Evolutionary conservation across 2,888 invertebrate species (phyloP).

Genomic region (Drosophila monieri): DNA sequence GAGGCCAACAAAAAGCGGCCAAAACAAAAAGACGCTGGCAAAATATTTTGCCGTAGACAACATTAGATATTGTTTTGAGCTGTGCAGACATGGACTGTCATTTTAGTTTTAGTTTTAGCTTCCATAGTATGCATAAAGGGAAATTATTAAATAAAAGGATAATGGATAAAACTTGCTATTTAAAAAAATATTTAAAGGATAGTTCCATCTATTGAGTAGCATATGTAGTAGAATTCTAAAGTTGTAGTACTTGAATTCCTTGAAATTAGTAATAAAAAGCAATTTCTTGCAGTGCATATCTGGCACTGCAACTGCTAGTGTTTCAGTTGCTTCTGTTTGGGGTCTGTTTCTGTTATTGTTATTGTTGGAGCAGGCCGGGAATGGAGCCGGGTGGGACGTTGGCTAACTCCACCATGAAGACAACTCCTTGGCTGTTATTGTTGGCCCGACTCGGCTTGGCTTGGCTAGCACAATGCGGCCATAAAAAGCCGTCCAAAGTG

Average conservation of each 20-base stretch:
- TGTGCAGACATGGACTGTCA: slow-evolving; percentile 68
- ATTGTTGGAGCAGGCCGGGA: slow-evolving; percentile 12
- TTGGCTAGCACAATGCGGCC: slow-evolving; percentile 59
- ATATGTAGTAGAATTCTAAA: too few relatives aligned
- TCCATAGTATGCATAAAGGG: neutral
- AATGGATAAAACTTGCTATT: neutral
- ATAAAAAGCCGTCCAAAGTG: slow-evolving; percentile 67
- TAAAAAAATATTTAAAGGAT: too few relatives aligned
- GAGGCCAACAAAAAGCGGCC: slow-evolving; percentile 33
- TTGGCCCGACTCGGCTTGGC: slow-evolving; percentile 32
- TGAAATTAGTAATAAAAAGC: too few relatives aligned
- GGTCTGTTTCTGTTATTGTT: slow-evolving; percentile 35
- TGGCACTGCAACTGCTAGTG: slow-evolving; percentile 2
- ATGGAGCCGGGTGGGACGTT: slow-evolving; percentile 14
- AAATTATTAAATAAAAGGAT: neutral
- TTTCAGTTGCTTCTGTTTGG: slow-evolving; percentile 15
- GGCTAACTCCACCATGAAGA: slow-evolving; percentile 11
- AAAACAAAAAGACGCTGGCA: slow-evolving; percentile 56
- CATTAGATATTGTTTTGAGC: slow-evolving; percentile 78
- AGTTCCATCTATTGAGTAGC: too few relatives aligned
- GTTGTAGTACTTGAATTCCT: too few relatives aligned
- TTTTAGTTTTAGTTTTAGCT: slow-evolving; percentile 64
- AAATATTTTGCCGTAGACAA: slow-evolving; percentile 77
- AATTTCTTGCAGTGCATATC: neutral
- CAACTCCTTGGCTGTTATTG: slow-evolving; percentile 31